These are phyloP conservation scores for Octodon degus DNA, from an alignment of 2,113 vertebrate species.

Conservation along the genomic window DNA sequence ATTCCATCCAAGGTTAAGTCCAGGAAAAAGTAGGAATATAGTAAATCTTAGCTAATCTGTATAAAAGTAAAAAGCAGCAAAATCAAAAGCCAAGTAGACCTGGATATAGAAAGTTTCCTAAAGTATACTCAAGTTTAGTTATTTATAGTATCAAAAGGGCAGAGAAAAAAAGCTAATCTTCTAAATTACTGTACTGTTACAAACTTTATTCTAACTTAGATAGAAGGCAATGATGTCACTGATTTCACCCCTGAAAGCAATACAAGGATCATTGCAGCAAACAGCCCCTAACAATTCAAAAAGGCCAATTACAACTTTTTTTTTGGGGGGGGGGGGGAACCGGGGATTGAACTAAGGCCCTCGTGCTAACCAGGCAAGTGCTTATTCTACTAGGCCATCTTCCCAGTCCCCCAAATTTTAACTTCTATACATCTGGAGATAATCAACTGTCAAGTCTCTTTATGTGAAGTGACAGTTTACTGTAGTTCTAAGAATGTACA, in stretches of 20 bases:
- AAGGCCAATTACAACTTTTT: constrained; percentile 47
- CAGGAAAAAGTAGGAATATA: neutral
- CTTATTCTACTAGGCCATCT: too few species aligned
- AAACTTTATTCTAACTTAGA: neutral
- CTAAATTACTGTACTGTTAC: neutral
- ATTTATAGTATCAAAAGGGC: constrained; percentile 11
- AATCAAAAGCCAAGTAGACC: neutral
- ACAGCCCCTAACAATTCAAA: constrained; percentile 33
- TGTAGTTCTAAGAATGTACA: constrained; percentile 43
- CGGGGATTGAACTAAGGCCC: too few species aligned
- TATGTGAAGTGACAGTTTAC: constrained; percentile 1
- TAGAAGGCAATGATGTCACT: neutral
- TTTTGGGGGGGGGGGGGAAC: too few species aligned
- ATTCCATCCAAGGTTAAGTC: neutral
- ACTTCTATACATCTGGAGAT: constrained; percentile 31
- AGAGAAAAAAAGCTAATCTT: constrained; percentile 19
- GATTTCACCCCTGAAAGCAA: neutral
- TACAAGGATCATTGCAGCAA: constrained; percentile 41
- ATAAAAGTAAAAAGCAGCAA: neutral
- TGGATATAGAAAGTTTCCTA: neutral
- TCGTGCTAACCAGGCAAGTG: too few species aligned
- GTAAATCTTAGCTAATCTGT: neutral
- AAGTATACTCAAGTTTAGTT: neutral
- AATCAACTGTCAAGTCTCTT: constrained; percentile 38
- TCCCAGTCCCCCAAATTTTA: neutral